phyloP scores from a whole-genome alignment of 1,140 invertebrate species.

The Cyrtorhinus lividipennis region DNA sequence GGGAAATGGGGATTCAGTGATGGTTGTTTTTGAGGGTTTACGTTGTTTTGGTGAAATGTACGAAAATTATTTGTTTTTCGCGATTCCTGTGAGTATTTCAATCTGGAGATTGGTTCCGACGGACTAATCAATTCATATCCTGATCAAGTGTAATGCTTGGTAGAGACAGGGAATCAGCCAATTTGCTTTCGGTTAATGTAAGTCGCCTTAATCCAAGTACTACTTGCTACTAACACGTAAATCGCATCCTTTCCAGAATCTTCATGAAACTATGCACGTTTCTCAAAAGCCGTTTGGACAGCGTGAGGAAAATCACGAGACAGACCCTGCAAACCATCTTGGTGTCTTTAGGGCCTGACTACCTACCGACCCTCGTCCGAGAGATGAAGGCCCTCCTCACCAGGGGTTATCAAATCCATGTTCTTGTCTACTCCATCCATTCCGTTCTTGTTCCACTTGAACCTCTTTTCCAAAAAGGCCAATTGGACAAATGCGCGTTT shows the following conservation, averaged over 20 bases:
- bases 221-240: too few species aligned
- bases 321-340: slow-evolving; percentile 84
- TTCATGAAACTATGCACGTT: slow-evolving; percentile 81
- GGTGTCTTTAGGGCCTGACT: slow-evolving; percentile 63
- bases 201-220: too few species aligned
- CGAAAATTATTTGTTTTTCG: too few species aligned
- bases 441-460: slow-evolving; percentile 59
- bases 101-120: too few species aligned
- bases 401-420: slow-evolving; percentile 86
- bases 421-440: slow-evolving; percentile 78
- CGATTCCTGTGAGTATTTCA: too few species aligned
- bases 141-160: too few species aligned
- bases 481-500: slow-evolving; percentile 62
- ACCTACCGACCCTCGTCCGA: slow-evolving; percentile 59
- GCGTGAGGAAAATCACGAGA: slow-evolving; percentile 66
- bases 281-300: slow-evolving; percentile 74
- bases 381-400: slow-evolving; percentile 69
- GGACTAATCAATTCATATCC: too few species aligned
- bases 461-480: slow-evolving; percentile 43
- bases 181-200: too few species aligned
- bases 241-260: slow-evolving; percentile 54
- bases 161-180: too few species aligned
- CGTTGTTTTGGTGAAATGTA: too few species aligned
- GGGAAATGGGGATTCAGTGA: too few species aligned
- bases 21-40: too few species aligned